Base-by-base conservation (phyloP, 2,888 invertebrate genomes). In the Gastrophysa polygoni region DNA sequence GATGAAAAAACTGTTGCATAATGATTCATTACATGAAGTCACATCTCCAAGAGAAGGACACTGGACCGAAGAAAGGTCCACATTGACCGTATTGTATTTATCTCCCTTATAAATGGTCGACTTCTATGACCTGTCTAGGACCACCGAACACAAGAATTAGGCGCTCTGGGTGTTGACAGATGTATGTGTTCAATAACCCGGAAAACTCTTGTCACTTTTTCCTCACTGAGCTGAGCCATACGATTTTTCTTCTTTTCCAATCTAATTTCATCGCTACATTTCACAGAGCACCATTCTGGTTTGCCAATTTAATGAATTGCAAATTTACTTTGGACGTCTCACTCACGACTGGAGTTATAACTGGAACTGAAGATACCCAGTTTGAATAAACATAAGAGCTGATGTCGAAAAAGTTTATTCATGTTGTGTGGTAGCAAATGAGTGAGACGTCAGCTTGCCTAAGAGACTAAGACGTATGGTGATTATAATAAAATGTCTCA, bases 161-260 rank as follows among this genome's bases (percentile, higher is more conserved):
- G 77, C 74, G 77, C 74, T 80, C 79, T 79, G 73, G 72, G 66
- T 72, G 78, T 78, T 78, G 80, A 81, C 80, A 80, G 79, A 80
- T 80, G 80, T 80, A 80, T 78, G 80, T 79, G 80, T 79, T 79
- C 80, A 80, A 81, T 81, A 79, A 77, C 73, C 77, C 73, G 78
- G 78, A 80, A 79, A 80, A 78, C 72, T 75, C 72, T 75, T 79
- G 80, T 79, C 78, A 78, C 77, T 78, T 78, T 76, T 77, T 75
- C 64, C 50, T 63, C 68, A 68, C 66, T 32, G 62, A 65, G 64
- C 66, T 60, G 63, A 66, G 67, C 64, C 68, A 38, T 66, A 67
- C 67, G 68, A 68, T 70, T 73, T 76, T 73, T 72, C 68, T 72
- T 67, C 6, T 38, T 65, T 68, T 66, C 71, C 73, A 73, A 75